These are phyloP conservation scores for Drosophila auraria DNA, from an alignment of 1,140 invertebrate species.

Conservation along the genomic window DNA sequence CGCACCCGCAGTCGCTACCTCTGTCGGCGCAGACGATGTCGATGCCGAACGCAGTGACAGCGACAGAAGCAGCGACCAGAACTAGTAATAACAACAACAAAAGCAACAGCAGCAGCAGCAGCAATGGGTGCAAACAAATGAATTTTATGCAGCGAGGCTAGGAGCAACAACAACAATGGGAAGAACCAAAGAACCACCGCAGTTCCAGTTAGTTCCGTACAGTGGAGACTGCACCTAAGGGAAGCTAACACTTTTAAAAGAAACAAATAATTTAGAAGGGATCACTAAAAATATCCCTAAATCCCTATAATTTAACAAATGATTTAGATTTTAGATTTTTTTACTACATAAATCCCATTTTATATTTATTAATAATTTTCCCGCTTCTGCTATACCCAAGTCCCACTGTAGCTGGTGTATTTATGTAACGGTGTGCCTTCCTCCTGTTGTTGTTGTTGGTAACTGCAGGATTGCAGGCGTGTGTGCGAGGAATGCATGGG, in stretches of 20 bases:
- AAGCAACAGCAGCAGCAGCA: conserved; percentile 27
- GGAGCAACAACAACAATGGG: conserved; percentile 36
- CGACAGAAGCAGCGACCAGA: conserved; percentile 53
- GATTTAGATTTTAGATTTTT: too few species aligned
- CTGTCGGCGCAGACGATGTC: conserved; percentile 15
- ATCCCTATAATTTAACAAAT: too few species aligned
- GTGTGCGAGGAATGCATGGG: conserved; percentile 44
- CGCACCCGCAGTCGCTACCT: conserved; percentile 19
- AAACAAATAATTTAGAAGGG: too few species aligned
- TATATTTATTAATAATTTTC: background rate
- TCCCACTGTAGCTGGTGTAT: conserved; percentile 48
- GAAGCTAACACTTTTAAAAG: background rate
- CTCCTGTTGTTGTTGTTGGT: conserved; percentile 47
- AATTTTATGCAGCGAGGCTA: conserved; percentile 69
- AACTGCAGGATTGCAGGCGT: conserved; percentile 49
- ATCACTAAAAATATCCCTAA: too few species aligned
- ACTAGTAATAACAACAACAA: conserved; percentile 59
- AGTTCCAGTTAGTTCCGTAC: conserved; percentile 30
- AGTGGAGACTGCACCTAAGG: background rate
- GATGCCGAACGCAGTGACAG: conserved; percentile 53
- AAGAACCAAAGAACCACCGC: conserved; percentile 31
- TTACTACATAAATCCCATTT: background rate
- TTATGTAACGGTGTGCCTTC: conserved; percentile 73
- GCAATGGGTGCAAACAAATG: conserved; percentile 61
- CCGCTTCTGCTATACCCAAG: background rate